Evolutionary conservation across 2,888 invertebrate species (phyloP).

Genomic region (Ophion costatus): DNA sequence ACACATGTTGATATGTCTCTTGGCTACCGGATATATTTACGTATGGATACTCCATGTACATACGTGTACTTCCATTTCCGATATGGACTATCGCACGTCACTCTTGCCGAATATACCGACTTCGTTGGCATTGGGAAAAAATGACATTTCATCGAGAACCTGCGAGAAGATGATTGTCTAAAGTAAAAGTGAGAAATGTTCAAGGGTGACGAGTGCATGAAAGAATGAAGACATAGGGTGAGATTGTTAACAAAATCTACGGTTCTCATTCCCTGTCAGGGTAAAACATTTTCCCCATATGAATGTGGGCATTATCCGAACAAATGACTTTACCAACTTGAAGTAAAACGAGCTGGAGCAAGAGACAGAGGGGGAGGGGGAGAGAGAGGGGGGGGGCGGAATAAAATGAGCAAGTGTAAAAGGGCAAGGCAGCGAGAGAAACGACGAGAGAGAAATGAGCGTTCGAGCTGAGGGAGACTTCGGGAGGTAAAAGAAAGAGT

Average conservation of each 20-base stretch:
- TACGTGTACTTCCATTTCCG: no score
- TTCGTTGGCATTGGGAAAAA: no score
- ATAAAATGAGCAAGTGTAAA: neutral
- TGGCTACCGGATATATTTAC: no score
- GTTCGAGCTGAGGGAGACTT: neutral
- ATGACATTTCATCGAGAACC: no score
- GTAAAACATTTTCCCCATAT: slow-evolving; percentile 23
- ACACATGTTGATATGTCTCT: no score
- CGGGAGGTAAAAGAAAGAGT: slow-evolving; percentile 4
- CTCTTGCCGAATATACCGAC: no score
- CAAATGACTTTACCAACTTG: slow-evolving; percentile 28
- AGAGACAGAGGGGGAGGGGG: neutral
- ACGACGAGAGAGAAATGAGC: no score
- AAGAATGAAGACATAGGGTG: slow-evolving; percentile 22
- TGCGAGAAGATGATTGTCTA: no score
- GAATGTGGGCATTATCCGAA: slow-evolving; percentile 44
- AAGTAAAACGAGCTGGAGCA: neutral
- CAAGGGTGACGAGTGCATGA: neutral
- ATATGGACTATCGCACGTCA: no score
- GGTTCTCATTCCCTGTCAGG: slow-evolving; percentile 18
- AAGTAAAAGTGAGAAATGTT: slow-evolving; percentile 2
- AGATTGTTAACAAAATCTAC: slow-evolving; percentile 6
- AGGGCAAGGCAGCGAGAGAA: neutral
- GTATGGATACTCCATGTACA: no score
- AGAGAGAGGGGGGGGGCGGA: neutral